Conservation (phyloP, 2,888 invertebrate genomes). For the Seira ritae region DNA sequence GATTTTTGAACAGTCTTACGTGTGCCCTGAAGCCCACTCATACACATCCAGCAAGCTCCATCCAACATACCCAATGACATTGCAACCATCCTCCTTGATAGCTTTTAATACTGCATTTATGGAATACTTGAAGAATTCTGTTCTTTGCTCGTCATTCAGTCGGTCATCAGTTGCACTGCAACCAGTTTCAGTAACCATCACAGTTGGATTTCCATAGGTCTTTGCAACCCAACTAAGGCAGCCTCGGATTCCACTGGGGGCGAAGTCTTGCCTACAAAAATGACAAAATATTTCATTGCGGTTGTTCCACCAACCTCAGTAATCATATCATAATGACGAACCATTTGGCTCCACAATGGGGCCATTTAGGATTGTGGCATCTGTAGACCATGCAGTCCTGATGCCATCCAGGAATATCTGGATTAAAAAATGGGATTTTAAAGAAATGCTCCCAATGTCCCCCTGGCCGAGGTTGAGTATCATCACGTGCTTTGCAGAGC, state of each 20-base stretch:
- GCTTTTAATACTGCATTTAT: constrained; percentile 71
- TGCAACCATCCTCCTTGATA: constrained; percentile 68
- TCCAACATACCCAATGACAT: constrained; percentile 69
- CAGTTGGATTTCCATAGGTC: constrained; percentile 65
- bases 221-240: constrained; percentile 65
- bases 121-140: constrained; percentile 70
- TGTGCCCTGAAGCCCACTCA: constrained; percentile 70
- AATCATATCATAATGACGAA: too few species aligned
- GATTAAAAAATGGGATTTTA: constrained; percentile 43
- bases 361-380: constrained; percentile 59
- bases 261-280: constrained; percentile 67
- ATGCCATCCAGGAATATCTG: constrained; percentile 58
- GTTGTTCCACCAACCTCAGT: too few species aligned
- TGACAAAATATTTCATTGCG: too few species aligned
- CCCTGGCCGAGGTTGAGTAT: background rate
- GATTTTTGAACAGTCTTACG: constrained; percentile 47
- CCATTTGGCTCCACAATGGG: constrained; percentile 66
- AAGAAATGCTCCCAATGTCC: constrained; percentile 17
- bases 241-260: constrained; percentile 66
- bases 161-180: constrained; percentile 55
- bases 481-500: constrained; percentile 21
- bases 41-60: constrained; percentile 71
- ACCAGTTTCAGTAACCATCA: constrained; percentile 72
- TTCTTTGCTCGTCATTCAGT: constrained; percentile 69
- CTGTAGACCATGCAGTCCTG: constrained; percentile 51